phyloP scores from a whole-genome alignment of 2,113 vertebrate species.

The Aspiorhynchus laticeps region DNA sequence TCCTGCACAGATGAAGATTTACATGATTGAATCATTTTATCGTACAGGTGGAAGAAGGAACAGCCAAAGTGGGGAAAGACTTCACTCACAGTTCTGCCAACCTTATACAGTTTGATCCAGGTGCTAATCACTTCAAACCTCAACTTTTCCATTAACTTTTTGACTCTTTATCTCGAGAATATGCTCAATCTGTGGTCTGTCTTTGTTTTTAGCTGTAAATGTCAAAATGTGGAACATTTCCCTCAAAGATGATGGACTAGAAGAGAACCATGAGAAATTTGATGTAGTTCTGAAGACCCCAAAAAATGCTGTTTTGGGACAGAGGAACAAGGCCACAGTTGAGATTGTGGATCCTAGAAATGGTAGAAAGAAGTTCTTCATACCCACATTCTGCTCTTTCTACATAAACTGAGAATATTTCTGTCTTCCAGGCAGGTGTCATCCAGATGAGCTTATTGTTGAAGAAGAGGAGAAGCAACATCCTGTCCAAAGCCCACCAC shows the following conservation, averaged over 20 bases:
- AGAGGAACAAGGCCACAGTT: slow-evolving; percentile 67
- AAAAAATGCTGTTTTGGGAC: slow-evolving; percentile 73
- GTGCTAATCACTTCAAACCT: slow-evolving; percentile 50
- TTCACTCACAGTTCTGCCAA: slow-evolving; percentile 72
- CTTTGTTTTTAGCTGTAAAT: slow-evolving; percentile 73
- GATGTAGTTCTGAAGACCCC: slow-evolving; percentile 68
- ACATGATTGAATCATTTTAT: slow-evolving; percentile 10
- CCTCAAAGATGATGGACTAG: slow-evolving; percentile 75
- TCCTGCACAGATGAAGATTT: not conserved
- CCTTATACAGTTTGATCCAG: slow-evolving; percentile 79
- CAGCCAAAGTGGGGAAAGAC: slow-evolving; percentile 69
- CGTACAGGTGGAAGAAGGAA: slow-evolving; percentile 73
- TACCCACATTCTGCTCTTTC: not conserved
- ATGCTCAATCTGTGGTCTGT: not conserved
- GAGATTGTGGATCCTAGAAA: slow-evolving; percentile 73
- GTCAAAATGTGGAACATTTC: slow-evolving; percentile 77
- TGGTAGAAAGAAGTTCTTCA: slow-evolving; percentile 47
- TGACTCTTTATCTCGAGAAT: not conserved
- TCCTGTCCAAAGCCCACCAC: slow-evolving; percentile 31
- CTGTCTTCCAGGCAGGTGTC: slow-evolving; percentile 64
- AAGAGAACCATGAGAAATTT: slow-evolving; percentile 80
- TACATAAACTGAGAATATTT: not conserved
- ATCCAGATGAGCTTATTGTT: slow-evolving; percentile 59
- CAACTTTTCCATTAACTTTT: not conserved
- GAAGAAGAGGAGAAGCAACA: slow-evolving; percentile 40